Evolutionary conservation across 2,888 invertebrate species (phyloP).

Genomic region (Lumbricus terrestris): DNA sequence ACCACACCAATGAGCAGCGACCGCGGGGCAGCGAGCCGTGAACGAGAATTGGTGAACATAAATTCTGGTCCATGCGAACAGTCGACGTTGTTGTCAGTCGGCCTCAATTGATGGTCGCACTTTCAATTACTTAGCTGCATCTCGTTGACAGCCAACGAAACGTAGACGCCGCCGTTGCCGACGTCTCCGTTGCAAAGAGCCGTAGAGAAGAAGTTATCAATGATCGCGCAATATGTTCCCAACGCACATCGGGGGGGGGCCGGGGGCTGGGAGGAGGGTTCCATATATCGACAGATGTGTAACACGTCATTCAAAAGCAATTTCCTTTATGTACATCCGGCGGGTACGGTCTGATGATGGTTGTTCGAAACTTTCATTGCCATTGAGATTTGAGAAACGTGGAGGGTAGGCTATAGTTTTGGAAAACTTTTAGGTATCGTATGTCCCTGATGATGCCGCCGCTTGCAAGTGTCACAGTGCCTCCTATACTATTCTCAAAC

Average conservation of each 20-base stretch:
- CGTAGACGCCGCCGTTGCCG: background rate
- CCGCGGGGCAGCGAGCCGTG: background rate
- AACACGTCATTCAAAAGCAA: background rate
- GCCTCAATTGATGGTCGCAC: background rate
- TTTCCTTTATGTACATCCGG: background rate
- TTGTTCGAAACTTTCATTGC: background rate
- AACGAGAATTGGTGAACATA: background rate
- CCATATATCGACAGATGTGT: background rate
- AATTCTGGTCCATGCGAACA: background rate
- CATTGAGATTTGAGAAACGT: background rate
- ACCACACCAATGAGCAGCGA: background rate
- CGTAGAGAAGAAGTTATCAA: background rate
- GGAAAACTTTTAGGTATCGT: background rate
- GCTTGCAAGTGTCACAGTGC: background rate
- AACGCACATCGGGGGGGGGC: no score
- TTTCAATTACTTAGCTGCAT: conserved; percentile 3
- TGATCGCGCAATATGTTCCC: background rate
- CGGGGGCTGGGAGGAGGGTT: no score
- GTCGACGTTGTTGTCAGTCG: background rate
- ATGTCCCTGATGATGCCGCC: background rate
- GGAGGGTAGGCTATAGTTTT: background rate
- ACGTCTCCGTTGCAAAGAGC: background rate
- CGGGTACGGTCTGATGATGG: no score
- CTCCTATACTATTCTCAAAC: background rate
- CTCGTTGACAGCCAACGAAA: background rate